Conservation (phyloP, 2,113 vertebrate genomes). For the Vimba vimba region DNA sequence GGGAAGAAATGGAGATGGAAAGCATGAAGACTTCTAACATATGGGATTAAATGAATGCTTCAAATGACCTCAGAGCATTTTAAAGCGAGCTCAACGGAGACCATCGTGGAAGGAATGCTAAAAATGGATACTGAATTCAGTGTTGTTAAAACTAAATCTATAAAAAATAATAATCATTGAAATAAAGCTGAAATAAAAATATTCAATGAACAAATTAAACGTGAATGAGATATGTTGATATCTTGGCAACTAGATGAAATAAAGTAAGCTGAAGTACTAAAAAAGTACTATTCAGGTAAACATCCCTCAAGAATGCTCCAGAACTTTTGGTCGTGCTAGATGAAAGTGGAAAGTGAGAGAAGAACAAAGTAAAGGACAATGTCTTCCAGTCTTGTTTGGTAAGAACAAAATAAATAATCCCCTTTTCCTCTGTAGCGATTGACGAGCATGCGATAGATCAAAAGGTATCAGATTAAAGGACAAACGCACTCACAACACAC, state of each 20-base stretch:
- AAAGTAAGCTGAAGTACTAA: no score
- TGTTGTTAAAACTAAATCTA: no score
- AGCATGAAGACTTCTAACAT: not conserved
- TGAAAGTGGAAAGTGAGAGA: conserved; percentile 9
- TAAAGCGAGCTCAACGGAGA: not conserved
- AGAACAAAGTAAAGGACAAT: conserved; percentile 49
- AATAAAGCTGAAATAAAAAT: no score
- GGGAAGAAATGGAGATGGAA: conserved; percentile 21
- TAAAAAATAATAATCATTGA: no score
- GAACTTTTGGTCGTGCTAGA: conserved; percentile 6
- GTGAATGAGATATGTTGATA: no score
- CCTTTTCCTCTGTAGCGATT: conserved; percentile 68
- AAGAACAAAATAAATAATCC: conserved; percentile 61
- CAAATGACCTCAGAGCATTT: not conserved
- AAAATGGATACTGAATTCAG: no score
- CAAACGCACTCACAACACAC: conserved; percentile 52
- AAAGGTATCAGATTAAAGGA: conserved; percentile 73
- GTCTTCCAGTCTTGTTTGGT: conserved; percentile 1
- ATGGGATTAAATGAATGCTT: not conserved
- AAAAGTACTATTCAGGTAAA: not conserved
- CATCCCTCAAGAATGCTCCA: not conserved
- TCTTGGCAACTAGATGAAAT: no score
- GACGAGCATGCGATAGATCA: conserved; percentile 72
- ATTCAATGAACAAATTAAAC: no score
- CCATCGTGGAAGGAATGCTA: no score